Conservation (phyloP, 1,140 invertebrate genomes). For the Pachyrhynchus sulphureomaculatus region DNA sequence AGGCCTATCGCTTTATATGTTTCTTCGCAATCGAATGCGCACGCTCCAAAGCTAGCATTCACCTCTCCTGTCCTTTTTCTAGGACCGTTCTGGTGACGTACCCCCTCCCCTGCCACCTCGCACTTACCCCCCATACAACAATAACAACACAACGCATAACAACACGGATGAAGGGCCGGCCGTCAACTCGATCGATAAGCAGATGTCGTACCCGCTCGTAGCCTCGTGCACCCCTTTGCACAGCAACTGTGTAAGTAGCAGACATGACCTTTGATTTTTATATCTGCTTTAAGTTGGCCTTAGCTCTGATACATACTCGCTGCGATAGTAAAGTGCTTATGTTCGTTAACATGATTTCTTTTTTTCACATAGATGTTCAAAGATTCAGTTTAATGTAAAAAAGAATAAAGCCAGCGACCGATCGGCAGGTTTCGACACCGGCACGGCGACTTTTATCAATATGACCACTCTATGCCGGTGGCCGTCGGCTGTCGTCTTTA, state of each 20-base stretch:
- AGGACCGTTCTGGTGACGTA: conserved; percentile 19
- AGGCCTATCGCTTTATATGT: too few species aligned
- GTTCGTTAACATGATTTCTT: too few species aligned
- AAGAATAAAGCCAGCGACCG: too few species aligned
- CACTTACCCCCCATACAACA: conserved; percentile 53
- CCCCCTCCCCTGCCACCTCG: conserved; percentile 65
- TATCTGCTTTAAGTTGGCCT: background rate
- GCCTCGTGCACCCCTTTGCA: conserved; percentile 52
- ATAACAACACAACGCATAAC: conserved; percentile 44
- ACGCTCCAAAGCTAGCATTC: background rate
- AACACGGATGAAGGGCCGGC: conserved; percentile 54
- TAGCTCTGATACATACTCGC: background rate
- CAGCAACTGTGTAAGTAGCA: conserved; percentile 53
- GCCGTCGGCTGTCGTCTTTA: too few species aligned
- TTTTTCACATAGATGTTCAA: too few species aligned
- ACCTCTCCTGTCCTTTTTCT: background rate
- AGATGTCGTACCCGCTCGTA: conserved; percentile 60
- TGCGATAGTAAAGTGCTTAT: background rate
- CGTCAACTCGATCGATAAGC: conserved; percentile 59
- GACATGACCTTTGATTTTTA: background rate
- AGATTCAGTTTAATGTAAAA: too few species aligned
- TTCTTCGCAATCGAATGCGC: too few species aligned
- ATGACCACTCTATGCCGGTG: too few species aligned
- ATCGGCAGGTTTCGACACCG: too few species aligned
- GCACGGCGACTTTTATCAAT: too few species aligned